Evolutionary conservation across 2,888 invertebrate genomes (phyloP).

Genomic region (Strigamia maritima): DNA sequence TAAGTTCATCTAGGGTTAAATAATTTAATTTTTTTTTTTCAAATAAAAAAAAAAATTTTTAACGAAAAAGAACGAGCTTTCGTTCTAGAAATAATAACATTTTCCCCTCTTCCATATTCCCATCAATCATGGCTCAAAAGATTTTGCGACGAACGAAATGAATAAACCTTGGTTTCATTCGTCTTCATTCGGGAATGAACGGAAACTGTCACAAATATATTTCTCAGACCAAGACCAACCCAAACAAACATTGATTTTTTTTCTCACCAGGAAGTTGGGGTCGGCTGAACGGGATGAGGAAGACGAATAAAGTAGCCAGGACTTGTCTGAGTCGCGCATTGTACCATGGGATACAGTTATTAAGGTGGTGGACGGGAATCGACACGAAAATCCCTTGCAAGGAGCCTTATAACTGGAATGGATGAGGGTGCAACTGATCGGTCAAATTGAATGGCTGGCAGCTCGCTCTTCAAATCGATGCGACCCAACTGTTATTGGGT

Average conservation of each 20-base stretch:
- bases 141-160: background rate
- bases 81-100: background rate
- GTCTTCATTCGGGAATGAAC: constrained; percentile 5
- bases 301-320: background rate
- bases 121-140: constrained; percentile 1
- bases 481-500: background rate
- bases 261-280: background rate
- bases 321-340: background rate
- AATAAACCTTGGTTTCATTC: background rate
- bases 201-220: background rate
- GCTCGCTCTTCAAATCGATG: background rate
- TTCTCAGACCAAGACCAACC: background rate
- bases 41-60: background rate
- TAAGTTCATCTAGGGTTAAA: background rate
- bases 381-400: background rate
- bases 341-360: background rate
- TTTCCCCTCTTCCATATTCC: background rate
- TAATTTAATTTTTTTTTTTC: background rate
- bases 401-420: background rate
- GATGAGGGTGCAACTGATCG: background rate
- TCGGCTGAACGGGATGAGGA: background rate
- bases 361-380: background rate
- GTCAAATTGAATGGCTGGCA: constrained; percentile 1
- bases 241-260: constrained; percentile 9
- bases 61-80: background rate